A percentile compares a stretch with the other conserved stretches of the same genome.
Conservation (phyloP, 2,888 invertebrate genomes). For the Bombylius major region DNA sequence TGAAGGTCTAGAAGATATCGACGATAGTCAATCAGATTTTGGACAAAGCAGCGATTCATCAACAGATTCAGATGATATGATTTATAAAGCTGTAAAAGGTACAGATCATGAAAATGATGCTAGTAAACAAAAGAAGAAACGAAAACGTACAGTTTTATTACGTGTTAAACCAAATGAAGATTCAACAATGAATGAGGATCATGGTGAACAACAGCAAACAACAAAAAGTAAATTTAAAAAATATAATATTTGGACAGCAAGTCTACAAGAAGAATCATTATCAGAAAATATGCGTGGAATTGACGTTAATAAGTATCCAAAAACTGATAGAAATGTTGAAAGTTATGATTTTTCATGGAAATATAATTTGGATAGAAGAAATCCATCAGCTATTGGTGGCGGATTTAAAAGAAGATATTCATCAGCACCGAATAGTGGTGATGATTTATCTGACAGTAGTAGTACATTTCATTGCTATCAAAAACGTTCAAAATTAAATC, state of each 20-base stretch:
- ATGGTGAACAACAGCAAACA: slow-evolving; percentile 3
- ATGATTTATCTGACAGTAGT: slow-evolving; percentile 25
- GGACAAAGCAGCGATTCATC: slow-evolving; percentile 23
- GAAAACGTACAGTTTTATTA: slow-evolving; percentile 28
- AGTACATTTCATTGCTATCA: slow-evolving; percentile 18
- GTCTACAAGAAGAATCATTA: slow-evolving; percentile 64
- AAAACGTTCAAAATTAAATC: slow-evolving; percentile 20
- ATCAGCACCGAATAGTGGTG: slow-evolving; percentile 14
- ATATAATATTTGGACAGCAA: slow-evolving; percentile 66
- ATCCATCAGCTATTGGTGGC: slow-evolving; percentile 5
- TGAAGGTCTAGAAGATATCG: slow-evolving; percentile 14
- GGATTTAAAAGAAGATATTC: slow-evolving; percentile 30
- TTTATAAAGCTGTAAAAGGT: slow-evolving; percentile 13
- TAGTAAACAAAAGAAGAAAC: slow-evolving; percentile 21
- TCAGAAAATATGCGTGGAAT: slow-evolving; percentile 66
- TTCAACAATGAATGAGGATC: slow-evolving; percentile 10
- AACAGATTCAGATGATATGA: slow-evolving; percentile 28
- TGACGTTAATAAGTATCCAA: slow-evolving; percentile 54
- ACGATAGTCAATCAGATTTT: slow-evolving; percentile 24
- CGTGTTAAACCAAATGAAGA: slow-evolving; percentile 19
- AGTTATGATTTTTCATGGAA: slow-evolving; percentile 60
- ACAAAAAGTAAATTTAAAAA: slow-evolving; percentile 42
- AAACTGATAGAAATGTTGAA: slow-evolving; percentile 55
- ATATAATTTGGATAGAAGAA: slow-evolving; percentile 46
- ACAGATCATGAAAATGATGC: slow-evolving; percentile 6